phyloP scores from a whole-genome alignment of 2,797 vertebrate species.

The Neosilurus mollespiculum region DNA sequence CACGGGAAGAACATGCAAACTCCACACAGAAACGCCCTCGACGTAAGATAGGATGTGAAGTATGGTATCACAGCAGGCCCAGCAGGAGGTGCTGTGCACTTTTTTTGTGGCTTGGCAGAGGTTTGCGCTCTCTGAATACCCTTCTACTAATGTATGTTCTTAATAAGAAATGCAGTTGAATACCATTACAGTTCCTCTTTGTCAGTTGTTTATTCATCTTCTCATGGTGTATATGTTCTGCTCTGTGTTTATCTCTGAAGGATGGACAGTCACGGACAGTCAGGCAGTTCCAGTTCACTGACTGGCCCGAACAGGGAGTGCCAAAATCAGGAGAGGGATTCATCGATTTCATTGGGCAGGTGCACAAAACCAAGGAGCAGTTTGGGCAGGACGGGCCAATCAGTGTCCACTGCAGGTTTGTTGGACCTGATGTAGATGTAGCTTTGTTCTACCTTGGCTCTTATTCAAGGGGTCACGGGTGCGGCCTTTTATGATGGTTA shows the following conservation, averaged over 20 bases:
- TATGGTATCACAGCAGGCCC: too few species aligned
- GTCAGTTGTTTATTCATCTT: neutral
- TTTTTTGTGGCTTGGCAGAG: too few species aligned
- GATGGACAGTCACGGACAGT: conserved; percentile 95
- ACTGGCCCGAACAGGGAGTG: conserved; percentile 98
- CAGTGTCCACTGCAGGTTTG: conserved; percentile 96
- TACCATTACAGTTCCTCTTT: neutral
- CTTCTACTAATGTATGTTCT: too few species aligned
- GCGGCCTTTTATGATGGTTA: neutral
- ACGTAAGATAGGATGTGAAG: too few species aligned
- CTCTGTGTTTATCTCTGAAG: conserved; percentile 62
- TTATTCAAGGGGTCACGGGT: conserved; percentile 10
- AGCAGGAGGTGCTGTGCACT: too few species aligned
- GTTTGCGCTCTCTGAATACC: too few species aligned
- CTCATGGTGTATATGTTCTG: neutral
- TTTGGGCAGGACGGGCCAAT: conserved; percentile 98
- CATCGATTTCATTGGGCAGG: conserved; percentile 97
- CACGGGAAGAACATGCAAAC: too few species aligned
- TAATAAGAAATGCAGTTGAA: neutral
- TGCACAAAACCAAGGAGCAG: conserved; percentile 99
- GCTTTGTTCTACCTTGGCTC: neutral
- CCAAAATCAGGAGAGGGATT: conserved; percentile 98
- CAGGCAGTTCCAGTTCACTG: conserved; percentile 98
- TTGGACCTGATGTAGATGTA: neutral
- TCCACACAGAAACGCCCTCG: too few species aligned